These are phyloP conservation scores for Paragorgia papillata DNA, from an alignment of 92 coral and sea anemone genomes.

Conservation along the genomic window DNA sequence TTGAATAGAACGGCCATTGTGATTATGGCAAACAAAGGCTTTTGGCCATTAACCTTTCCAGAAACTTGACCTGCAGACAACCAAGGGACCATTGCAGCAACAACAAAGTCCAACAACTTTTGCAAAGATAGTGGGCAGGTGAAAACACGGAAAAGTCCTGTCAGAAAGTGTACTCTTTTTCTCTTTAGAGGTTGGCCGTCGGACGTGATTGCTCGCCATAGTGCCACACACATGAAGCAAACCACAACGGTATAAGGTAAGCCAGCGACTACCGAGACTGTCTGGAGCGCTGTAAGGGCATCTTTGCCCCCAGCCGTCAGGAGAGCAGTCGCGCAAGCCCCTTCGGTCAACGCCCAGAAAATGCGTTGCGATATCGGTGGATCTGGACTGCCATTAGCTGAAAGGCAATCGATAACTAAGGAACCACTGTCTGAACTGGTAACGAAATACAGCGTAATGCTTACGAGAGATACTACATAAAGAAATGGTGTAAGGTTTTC, in stretches of 20 bases:
- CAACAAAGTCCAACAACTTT: constrained; percentile 7
- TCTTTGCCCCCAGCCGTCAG: constrained; percentile 68
- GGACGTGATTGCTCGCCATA: constrained; percentile 78
- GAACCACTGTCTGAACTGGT: constrained; percentile 95
- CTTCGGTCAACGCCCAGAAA: constrained; percentile 90
- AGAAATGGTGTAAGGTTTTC: constrained; percentile 59
- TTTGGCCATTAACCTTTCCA: constrained; percentile 47
- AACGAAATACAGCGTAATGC: constrained; percentile 77
- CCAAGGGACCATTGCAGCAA: constrained; percentile 62
- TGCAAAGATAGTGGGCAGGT: constrained; percentile 43
- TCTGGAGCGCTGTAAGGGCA: constrained; percentile 69
- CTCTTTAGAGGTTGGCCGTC: constrained; percentile 62
- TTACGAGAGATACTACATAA: constrained; percentile 61
- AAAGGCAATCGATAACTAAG: constrained; percentile 74
- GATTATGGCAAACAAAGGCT: constrained; percentile 50
- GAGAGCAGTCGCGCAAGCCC: constrained; percentile 83
- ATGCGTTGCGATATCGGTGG: constrained; percentile 78
- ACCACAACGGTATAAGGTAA: constrained; percentile 67
- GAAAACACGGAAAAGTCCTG: constrained; percentile 61
- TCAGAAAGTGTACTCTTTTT: constrained; percentile 54
- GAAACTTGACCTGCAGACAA: constrained; percentile 67
- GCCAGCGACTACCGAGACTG: constrained; percentile 73
- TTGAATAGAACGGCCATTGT: constrained; percentile 65
- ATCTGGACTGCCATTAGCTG: constrained; percentile 82
- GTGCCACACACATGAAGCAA: constrained; percentile 70